Evolutionary conservation across 35 echinoderm and acorn worm species (phyloP).

Genomic region (Heliocidaris erythrogramma): DNA sequence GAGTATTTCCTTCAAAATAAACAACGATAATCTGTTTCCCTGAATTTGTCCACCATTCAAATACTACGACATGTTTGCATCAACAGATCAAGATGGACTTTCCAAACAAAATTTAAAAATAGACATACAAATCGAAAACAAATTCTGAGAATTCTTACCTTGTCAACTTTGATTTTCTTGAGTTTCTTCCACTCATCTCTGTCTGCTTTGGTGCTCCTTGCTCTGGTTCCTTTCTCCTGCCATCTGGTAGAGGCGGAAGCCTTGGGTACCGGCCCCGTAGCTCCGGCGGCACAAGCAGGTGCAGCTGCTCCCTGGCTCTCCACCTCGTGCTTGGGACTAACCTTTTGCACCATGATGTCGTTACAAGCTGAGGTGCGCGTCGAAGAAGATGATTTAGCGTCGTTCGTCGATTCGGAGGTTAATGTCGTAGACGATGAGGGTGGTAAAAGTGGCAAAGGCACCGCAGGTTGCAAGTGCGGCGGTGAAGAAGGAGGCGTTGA

Average conservation of each 20-base stretch:
- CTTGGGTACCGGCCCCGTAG: neutral
- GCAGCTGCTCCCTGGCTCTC: neutral
- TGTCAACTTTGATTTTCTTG: conserved; percentile 93
- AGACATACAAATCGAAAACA: no score
- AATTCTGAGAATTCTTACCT: conserved; percentile 52
- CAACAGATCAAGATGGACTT: no score
- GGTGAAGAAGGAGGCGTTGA: neutral
- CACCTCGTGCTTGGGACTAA: neutral
- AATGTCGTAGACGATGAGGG: neutral
- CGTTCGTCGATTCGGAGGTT: neutral
- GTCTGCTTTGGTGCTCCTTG: conserved; percentile 29
- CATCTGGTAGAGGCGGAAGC: conserved; percentile 51
- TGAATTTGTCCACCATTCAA: no score
- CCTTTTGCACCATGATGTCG: conserved; percentile 16
- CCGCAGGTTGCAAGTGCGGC: neutral
- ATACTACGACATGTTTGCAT: no score
- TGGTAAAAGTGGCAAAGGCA: neutral
- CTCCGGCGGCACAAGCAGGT: neutral
- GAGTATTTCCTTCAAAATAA: no score
- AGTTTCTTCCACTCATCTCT: conserved; percentile 82
- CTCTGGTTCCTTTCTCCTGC: conserved; percentile 44
- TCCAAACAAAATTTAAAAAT: no score
- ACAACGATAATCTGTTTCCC: no score
- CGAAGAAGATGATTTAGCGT: neutral
- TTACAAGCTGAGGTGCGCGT: neutral